phyloP scores from a whole-genome alignment of 1,140 invertebrate species.

The Eupristina koningsbergeri region DNA sequence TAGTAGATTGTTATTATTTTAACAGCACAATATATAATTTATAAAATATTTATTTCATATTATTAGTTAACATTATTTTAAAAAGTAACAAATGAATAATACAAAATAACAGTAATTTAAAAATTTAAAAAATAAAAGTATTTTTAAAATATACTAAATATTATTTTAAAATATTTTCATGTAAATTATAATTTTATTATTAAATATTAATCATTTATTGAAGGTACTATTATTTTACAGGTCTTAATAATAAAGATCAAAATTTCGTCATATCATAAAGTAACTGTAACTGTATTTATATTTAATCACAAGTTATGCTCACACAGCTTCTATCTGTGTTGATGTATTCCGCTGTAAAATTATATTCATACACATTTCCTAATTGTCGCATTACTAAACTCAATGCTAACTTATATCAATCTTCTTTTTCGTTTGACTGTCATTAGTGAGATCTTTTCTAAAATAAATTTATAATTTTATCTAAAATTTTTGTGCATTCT shows the following conservation, averaged over 20 bases:
- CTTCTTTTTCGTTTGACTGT: neutral
- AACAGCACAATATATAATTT: too few relatives aligned
- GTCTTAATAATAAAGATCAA: neutral
- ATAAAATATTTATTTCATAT: too few relatives aligned
- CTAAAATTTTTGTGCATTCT: neutral
- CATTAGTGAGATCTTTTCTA: neutral
- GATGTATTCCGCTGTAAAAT: neutral
- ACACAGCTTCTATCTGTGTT: neutral
- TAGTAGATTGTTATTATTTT: too few relatives aligned
- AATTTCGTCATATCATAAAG: neutral
- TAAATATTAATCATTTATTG: neutral
- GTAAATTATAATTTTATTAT: neutral
- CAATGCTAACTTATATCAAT: neutral
- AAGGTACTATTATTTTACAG: neutral
- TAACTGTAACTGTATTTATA: neutral
- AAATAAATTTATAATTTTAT: neutral
- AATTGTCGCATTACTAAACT: neutral
- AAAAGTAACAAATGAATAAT: too few relatives aligned
- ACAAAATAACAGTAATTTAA: too few relatives aligned
- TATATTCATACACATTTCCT: constrained; percentile 1
- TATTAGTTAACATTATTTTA: too few relatives aligned
- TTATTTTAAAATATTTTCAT: neutral
- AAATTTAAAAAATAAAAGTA: too few relatives aligned
- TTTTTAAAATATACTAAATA: too few relatives aligned
- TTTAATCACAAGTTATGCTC: neutral